Base-by-base conservation (phyloP, 2,113 vertebrate genomes). In the Perca schrenkii region DNA sequence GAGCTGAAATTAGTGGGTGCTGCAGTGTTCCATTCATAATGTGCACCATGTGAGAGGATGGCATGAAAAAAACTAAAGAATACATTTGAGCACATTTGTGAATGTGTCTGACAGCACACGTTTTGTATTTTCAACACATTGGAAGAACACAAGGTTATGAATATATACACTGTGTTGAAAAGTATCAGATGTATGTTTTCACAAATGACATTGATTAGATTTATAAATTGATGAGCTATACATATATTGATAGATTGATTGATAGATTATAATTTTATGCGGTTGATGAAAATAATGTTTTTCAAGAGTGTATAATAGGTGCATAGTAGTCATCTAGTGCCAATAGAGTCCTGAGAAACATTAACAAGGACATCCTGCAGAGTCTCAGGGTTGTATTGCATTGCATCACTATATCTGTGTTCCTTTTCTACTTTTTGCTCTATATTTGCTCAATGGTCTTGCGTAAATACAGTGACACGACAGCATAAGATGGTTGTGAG, bases 181-280 rank as follows among this genome's bases (percentile, higher is more conserved):
- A 25, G 21, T 17, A 43, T 43, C 52, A 71, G 21, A 43, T 54
- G 74, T 14, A 49, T 36, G 21, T 65, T 60, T 77, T 65, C 21
- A 58, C 52, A 40, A 73, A 49, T 34, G 1, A 71, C 36, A 71
- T 40, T 40, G 40, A 40, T 40, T 40, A 40, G 1, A 40, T 40
- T 10, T 40, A 40, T 40, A 40, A 8, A 40, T 40, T 40, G 40
- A 40, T 40, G 40, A 40, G 40, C 40, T 40, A 40, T 40, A 10
- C 8, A 40, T 2, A 40, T 40, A 40, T 8, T 40, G 36, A 40
- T 40, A 40, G 36, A 40, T 40, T 40, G 36, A 40, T 40, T 40
- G 36, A 40, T 40, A 40, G 40, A 40, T 40, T 40, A 40, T 40
- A 10, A 8, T 40, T 40, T 10, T 10, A 10, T 13, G 12, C 5